A percentile compares a stretch with the other conserved stretches of the same genome.
Evolutionary conservation across 2,888 invertebrate species (phyloP).

Genomic region (Drosophila barbarae): DNA sequence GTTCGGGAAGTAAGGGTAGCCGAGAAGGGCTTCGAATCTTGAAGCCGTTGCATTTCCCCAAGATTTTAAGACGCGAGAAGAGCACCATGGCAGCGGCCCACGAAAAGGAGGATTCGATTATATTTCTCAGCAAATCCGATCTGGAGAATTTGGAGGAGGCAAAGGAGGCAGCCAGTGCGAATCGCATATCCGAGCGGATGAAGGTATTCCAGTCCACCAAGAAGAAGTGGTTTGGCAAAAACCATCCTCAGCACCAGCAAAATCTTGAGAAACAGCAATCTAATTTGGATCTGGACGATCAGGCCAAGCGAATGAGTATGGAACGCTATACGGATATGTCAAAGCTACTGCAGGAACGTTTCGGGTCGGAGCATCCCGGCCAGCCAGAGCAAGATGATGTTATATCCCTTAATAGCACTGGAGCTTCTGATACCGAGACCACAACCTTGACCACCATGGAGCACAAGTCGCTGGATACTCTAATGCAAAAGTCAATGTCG

Average conservation of each 20-base stretch:
- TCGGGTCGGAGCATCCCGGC: slow-evolving; percentile 80
- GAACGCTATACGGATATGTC: slow-evolving; percentile 87
- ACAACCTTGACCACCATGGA: slow-evolving; percentile 72
- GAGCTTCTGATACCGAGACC: slow-evolving; percentile 72
- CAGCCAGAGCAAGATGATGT: slow-evolving; percentile 58
- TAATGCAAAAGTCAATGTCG: slow-evolving; percentile 78
- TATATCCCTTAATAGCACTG: slow-evolving; percentile 63
- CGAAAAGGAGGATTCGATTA: slow-evolving; percentile 85
- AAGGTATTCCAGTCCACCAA: slow-evolving; percentile 81
- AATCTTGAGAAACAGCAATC: slow-evolving; percentile 26
- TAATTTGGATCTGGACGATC: slow-evolving; percentile 82
- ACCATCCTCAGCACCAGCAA: slow-evolving; percentile 68
- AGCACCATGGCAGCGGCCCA: slow-evolving; percentile 78
- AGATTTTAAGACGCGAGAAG: slow-evolving; percentile 78
- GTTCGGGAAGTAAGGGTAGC: slow-evolving; percentile 80
- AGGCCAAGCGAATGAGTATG: slow-evolving; percentile 85
- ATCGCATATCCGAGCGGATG: slow-evolving; percentile 79
- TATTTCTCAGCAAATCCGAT: slow-evolving; percentile 85
- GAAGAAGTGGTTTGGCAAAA: slow-evolving; percentile 84
- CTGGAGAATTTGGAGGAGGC: slow-evolving; percentile 83
- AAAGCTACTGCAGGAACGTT: slow-evolving; percentile 85
- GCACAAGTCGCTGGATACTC: slow-evolving; percentile 60
- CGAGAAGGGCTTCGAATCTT: slow-evolving; percentile 82
- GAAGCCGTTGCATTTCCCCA: slow-evolving; percentile 79
- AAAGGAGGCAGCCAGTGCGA: slow-evolving; percentile 41